Conservation (phyloP, 1,140 invertebrate species). For the Ips typographus region DNA sequence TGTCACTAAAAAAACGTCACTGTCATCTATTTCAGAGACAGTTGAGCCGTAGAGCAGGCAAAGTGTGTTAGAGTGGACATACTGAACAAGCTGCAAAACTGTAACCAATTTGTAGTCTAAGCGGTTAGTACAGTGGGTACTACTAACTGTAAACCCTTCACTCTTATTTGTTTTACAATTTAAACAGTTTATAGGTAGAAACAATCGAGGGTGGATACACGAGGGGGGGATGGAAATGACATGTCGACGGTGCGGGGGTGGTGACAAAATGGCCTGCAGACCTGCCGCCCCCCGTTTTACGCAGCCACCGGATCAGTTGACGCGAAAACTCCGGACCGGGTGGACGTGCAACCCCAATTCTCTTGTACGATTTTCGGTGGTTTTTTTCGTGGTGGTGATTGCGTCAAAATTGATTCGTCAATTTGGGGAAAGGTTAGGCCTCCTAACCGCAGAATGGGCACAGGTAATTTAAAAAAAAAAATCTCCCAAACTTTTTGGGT, state of each 20-base stretch:
- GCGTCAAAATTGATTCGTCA: conserved; percentile 50
- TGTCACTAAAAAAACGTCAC: too few relatives aligned
- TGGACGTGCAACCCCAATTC: conserved; percentile 17
- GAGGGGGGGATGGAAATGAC: conserved; percentile 45
- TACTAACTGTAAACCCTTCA: too few relatives aligned
- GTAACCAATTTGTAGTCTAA: too few relatives aligned
- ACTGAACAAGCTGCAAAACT: too few relatives aligned
- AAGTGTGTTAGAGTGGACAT: too few relatives aligned
- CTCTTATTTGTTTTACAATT: too few relatives aligned
- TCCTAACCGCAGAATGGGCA: conserved; percentile 51
- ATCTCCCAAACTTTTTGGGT: background rate
- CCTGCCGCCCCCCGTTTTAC: conserved; percentile 38
- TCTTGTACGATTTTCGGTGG: background rate
- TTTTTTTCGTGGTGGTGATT: conserved; percentile 13
- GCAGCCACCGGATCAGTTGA: conserved; percentile 43
- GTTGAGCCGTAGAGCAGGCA: too few relatives aligned
- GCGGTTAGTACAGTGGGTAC: too few relatives aligned
- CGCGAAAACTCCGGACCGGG: conserved; percentile 35
- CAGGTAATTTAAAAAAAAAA: conserved; percentile 40
- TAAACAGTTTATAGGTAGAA: too few relatives aligned
- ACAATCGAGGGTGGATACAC: background rate
- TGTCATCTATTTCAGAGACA: too few relatives aligned
- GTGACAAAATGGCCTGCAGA: conserved; percentile 54
- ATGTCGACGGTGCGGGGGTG: conserved; percentile 47
- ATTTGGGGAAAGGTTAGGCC: conserved; percentile 51